Conservation (phyloP, 2,888 invertebrate genomes). For the Spodoptera exigua region DNA sequence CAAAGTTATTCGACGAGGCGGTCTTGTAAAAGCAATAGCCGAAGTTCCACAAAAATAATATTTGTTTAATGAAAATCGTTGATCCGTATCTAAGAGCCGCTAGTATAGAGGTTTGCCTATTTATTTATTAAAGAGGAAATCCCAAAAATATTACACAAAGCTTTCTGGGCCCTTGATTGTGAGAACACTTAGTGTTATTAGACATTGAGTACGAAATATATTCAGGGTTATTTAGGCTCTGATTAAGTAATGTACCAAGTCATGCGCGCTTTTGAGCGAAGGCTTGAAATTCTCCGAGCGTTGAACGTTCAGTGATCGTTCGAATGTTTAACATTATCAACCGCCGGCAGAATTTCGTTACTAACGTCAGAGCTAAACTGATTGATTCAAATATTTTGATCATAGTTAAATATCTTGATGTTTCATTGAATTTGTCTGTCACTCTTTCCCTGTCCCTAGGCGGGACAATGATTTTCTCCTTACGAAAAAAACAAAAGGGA, state of each 20-base stretch:
- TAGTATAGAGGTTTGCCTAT: constrained; percentile 13
- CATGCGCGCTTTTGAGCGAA: constrained; percentile 19
- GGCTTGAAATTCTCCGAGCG: constrained; percentile 21
- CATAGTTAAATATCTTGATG: too few species aligned
- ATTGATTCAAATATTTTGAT: background rate
- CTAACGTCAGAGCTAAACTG: constrained; percentile 4
- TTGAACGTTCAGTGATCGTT: constrained; percentile 7
- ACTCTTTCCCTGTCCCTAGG: too few species aligned
- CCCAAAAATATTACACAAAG: constrained; percentile 11
- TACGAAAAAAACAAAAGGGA: too few species aligned
- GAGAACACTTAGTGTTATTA: constrained; percentile 30
- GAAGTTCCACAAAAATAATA: constrained; percentile 6
- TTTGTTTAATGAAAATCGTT: constrained; percentile 15
- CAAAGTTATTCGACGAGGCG: constrained; percentile 1
- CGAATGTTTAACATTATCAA: constrained; percentile 16
- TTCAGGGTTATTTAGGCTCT: constrained; percentile 21
- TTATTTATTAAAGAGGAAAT: constrained; percentile 18
- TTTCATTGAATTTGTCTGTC: too few species aligned
- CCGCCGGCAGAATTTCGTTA: constrained; percentile 1
- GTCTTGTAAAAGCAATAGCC: constrained; percentile 2
- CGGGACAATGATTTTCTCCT: too few species aligned
- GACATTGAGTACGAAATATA: constrained; percentile 20
- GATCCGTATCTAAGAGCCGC: constrained; percentile 5
- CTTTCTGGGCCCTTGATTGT: constrained; percentile 24
- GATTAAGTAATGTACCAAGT: constrained; percentile 24